These are phyloP conservation scores for Apeira syringaria DNA, from an alignment of 2,888 invertebrate genomes.

Conservation along the genomic window DNA sequence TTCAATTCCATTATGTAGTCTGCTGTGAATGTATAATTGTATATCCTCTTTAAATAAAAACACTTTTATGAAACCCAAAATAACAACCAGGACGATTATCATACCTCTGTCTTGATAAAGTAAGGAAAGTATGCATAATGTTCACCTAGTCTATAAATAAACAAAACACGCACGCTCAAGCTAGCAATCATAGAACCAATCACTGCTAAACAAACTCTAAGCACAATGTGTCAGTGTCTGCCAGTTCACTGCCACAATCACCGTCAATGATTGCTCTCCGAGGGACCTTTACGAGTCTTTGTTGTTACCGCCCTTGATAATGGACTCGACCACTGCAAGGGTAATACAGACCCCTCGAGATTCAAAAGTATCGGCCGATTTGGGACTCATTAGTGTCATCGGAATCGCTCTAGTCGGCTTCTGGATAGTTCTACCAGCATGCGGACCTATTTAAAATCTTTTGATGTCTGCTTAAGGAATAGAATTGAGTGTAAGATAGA, in stretches of 20 bases:
- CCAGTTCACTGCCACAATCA: constrained; percentile 56
- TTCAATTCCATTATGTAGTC: not conserved
- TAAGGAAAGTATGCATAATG: too few relatives aligned
- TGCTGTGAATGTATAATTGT: too few relatives aligned
- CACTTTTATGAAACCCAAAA: too few relatives aligned
- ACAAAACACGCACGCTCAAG: constrained; percentile 4
- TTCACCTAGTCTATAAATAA: constrained; percentile 4
- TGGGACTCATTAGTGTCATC: constrained; percentile 78
- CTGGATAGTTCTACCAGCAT: constrained; percentile 42
- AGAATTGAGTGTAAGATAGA: constrained; percentile 36
- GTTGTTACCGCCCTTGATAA: constrained; percentile 67
- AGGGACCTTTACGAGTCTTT: constrained; percentile 55
- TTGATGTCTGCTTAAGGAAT: constrained; percentile 35
- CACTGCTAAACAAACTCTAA: constrained; percentile 44
- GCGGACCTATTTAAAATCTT: constrained; percentile 40
- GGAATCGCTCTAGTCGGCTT: constrained; percentile 66
- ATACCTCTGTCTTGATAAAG: too few relatives aligned
- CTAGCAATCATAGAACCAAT: constrained; percentile 13
- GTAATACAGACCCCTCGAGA: constrained; percentile 61
- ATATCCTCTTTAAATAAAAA: too few relatives aligned
- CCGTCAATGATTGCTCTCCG: constrained; percentile 60
- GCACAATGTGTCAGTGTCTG: constrained; percentile 43
- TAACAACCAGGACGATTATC: too few relatives aligned
- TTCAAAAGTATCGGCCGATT: constrained; percentile 62
- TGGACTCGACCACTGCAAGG: constrained; percentile 48